Evolutionary conservation across 2,888 invertebrate species (phyloP).

Genomic region (Rosalia funebris): DNA sequence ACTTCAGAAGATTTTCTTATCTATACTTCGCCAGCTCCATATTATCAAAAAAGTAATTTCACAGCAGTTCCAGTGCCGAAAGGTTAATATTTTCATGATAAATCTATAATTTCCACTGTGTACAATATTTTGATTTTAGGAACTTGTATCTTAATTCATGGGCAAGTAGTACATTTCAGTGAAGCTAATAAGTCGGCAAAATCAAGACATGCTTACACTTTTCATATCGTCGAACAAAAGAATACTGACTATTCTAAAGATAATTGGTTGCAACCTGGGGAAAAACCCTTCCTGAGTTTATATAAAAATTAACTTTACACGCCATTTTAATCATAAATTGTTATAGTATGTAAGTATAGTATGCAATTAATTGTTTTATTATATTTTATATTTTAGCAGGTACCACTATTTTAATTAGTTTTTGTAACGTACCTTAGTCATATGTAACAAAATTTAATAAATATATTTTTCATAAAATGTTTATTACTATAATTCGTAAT

Average conservation of each 20-base stretch:
- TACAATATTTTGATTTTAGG: conserved; percentile 67
- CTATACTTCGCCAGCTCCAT: conserved; percentile 75
- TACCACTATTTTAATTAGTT: no score
- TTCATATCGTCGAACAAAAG: conserved; percentile 88
- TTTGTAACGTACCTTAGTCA: no score
- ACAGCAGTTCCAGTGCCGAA: conserved; percentile 82
- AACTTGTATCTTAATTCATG: conserved; percentile 88
- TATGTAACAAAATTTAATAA: no score
- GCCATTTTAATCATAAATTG: no score
- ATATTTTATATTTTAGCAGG: no score
- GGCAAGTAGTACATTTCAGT: conserved; percentile 93
- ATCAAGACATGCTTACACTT: conserved; percentile 94
- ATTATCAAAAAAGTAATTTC: conserved; percentile 80
- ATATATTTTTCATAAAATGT: no score
- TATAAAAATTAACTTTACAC: conserved; percentile 69
- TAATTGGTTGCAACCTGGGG: conserved; percentile 87
- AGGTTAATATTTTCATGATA: conserved; percentile 68
- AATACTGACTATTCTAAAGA: conserved; percentile 78
- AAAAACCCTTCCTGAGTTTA: conserved; percentile 76
- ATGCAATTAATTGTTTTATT: no score
- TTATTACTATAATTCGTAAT: no score
- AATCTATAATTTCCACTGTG: neutral
- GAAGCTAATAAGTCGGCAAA: conserved; percentile 82
- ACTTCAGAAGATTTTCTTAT: conserved; percentile 70
- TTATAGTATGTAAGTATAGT: no score